Conservation (phyloP, 1,140 invertebrate genomes). For the Hyposmocoma kahamanoa region DNA sequence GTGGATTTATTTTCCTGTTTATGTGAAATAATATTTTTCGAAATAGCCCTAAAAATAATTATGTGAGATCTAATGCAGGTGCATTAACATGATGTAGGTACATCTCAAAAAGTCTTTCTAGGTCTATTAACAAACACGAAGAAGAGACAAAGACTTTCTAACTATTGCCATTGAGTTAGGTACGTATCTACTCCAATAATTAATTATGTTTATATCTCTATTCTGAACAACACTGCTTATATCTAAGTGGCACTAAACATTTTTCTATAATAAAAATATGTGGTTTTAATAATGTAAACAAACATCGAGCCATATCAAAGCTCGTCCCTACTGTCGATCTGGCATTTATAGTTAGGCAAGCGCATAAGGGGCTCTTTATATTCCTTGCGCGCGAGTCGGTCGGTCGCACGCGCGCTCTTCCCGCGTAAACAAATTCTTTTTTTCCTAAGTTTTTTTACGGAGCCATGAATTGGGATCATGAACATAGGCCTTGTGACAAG, state of each 20-base stretch:
- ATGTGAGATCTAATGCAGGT: too few relatives aligned
- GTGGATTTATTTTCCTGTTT: too few relatives aligned
- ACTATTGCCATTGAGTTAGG: too few relatives aligned
- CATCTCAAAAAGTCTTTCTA: too few relatives aligned
- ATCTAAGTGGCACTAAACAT: slow-evolving; percentile 44
- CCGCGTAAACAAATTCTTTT: neutral
- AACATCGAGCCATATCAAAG: slow-evolving; percentile 22
- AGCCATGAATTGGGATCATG: slow-evolving; percentile 53
- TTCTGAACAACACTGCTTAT: slow-evolving; percentile 41
- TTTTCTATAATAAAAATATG: slow-evolving; percentile 38
- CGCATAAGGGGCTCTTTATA: slow-evolving; percentile 68
- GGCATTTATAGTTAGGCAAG: slow-evolving; percentile 47
- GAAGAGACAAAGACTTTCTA: too few relatives aligned
- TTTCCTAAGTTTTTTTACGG: neutral
- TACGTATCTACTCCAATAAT: too few relatives aligned
- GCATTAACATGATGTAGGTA: too few relatives aligned
- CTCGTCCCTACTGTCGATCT: slow-evolving; percentile 31
- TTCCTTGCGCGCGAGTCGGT: slow-evolving; percentile 59
- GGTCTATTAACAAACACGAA: too few relatives aligned
- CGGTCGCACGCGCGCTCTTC: slow-evolving; percentile 51
- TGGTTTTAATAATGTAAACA: slow-evolving; percentile 40
- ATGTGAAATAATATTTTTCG: too few relatives aligned
- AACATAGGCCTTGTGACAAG: slow-evolving; percentile 38
- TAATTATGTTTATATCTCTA: too few relatives aligned
- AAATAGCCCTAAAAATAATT: too few relatives aligned